These are phyloP conservation scores for Meles meles DNA, from an alignment of 2,113 vertebrate genomes.

Conservation along the genomic window DNA sequence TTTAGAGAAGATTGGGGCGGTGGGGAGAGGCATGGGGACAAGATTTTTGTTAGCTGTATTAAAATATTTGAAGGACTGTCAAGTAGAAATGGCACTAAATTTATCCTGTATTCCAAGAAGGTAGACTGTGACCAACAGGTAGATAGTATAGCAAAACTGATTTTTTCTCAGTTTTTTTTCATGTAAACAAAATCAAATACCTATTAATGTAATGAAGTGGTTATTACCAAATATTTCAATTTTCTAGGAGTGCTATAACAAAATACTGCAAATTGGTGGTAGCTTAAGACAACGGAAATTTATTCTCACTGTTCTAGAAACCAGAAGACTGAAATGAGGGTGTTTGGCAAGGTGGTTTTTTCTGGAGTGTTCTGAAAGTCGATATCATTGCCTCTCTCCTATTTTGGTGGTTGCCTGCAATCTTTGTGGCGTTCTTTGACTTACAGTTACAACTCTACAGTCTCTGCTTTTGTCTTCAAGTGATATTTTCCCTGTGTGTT, in stretches of 20 bases:
- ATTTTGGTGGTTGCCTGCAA: background rate
- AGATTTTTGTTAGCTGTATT: conserved; percentile 24
- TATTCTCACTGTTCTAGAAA: background rate
- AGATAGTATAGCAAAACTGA: background rate
- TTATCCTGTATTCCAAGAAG: background rate
- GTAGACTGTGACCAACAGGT: background rate
- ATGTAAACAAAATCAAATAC: background rate
- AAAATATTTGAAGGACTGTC: background rate
- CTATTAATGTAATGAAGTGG: background rate
- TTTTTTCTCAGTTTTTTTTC: background rate
- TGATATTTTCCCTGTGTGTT: background rate
- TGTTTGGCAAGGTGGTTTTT: background rate
- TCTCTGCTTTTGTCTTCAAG: background rate
- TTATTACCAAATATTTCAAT: background rate
- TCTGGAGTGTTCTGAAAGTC: background rate
- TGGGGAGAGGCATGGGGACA: background rate
- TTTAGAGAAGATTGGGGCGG: background rate
- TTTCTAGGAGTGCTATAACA: background rate
- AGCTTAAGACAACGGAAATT: background rate
- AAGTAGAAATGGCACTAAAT: background rate
- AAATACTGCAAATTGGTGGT: background rate
- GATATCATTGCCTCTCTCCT: background rate
- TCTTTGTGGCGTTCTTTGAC: background rate
- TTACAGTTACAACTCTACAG: background rate
- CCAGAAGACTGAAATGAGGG: background rate